Base-by-base conservation (phyloP, 2,888 invertebrate genomes). In the Zygothrica quintamaculata region DNA sequence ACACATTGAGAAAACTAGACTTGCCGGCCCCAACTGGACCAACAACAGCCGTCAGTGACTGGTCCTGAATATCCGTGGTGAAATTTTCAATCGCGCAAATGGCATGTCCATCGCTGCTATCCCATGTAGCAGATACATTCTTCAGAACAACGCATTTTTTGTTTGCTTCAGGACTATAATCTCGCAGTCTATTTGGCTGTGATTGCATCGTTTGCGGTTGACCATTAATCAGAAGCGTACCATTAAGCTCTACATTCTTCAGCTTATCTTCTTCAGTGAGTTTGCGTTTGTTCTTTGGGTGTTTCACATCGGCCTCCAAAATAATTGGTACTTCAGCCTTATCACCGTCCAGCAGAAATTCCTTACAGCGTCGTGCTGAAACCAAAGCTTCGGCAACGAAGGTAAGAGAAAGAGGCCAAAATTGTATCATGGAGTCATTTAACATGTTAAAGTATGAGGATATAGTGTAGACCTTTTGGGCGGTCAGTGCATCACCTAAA, bases 381-480 rank as follows among this genome's bases (percentile, higher is more conserved):
- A 97, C 95, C 39, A 94, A 92, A 0, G 94, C 94, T 87, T 97
- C 97, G 0, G 96, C 93, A 0, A 95, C 93, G 81, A 94, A 94
- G 1, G 95, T 94, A 33, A 97, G 94, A 0, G 95, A 95, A 77
- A 94, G 92, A 0, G 97, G 96, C 78, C 97, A 94, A 88, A 95
- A 96, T 29, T 96, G 94, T 0, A 95, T 96, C 91, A 96, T 93
- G 0, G 95, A 94, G 56, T 95, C 93, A 37, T 96, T 94, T 2
- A 97, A 90, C 59, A 96, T 95, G 77, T 96, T 96, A 87, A 95
- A 96, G 75, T 96, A 94, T 0, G 96, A 94, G 22, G 96, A 94
- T 29, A 96, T 93, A 5, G 96, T 95, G 88, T 96, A 96, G 0
- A 96, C 93, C 88, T 94, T 94, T 51, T 96, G 94, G 0, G 97